Evolutionary conservation across 2,797 vertebrate genomes (phyloP).

Genomic region (Rhinoraja longicauda): DNA sequence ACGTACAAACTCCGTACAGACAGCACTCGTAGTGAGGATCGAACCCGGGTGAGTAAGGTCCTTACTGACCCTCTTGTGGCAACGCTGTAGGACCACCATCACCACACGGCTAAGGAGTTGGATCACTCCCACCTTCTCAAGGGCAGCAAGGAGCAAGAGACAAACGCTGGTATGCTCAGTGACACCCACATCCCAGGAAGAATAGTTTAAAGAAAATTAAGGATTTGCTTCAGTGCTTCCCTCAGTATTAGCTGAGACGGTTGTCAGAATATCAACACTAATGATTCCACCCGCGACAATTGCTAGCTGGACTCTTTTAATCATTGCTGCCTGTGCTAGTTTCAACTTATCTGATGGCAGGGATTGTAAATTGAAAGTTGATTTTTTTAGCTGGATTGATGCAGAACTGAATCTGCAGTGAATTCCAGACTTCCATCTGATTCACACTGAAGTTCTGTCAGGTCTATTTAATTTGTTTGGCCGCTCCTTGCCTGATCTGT

Average conservation of each 20-base stretch:
- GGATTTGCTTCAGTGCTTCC: neutral
- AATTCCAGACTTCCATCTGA: neutral
- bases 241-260: neutral
- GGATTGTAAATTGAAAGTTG: neutral
- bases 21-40: too few relatives aligned
- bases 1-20: too few relatives aligned
- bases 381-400: neutral
- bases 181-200: neutral
- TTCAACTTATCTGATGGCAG: neutral
- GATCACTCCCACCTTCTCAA: neutral
- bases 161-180: neutral
- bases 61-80: too few relatives aligned
- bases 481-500: neutral
- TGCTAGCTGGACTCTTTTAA: neutral
- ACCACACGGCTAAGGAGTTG: too few relatives aligned
- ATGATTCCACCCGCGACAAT: neutral
- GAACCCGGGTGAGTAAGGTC: too few relatives aligned
- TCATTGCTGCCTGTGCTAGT: neutral
- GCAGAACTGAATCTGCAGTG: neutral
- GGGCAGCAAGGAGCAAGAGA: neutral
- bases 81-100: too few relatives aligned
- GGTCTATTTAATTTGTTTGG: neutral
- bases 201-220: neutral
- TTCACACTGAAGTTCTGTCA: neutral
- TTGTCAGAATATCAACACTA: neutral